Percentiles rank a stretch among this genome's conserved stretches.
These are phyloP conservation scores for Aplocera efformata DNA, from an alignment of 2,888 invertebrate genomes.

Conservation along the genomic window DNA sequence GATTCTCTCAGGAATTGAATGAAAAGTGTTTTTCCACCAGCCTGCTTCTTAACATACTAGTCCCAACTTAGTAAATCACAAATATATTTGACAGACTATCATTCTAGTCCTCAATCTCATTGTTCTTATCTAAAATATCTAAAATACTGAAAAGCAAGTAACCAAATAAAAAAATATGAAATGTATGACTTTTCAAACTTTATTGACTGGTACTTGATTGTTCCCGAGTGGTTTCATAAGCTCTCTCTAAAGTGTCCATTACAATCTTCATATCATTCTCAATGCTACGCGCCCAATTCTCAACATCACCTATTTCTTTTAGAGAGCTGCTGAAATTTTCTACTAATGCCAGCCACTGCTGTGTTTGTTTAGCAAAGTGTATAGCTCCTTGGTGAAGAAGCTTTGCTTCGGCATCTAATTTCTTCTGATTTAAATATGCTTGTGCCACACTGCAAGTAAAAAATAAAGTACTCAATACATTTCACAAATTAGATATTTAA, in stretches of 20 bases:
- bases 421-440: conserved; percentile 98
- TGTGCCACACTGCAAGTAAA: conserved; percentile 91
- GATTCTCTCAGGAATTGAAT: too few species aligned
- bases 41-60: too few species aligned
- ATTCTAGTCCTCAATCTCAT: too few species aligned
- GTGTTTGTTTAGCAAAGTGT: conserved; percentile 97
- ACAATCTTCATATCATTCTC: conserved; percentile 97
- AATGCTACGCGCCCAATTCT: conserved; percentile 98
- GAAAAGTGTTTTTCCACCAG: too few species aligned
- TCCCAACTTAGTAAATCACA: too few species aligned
- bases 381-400: conserved; percentile 95
- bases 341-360: conserved; percentile 96
- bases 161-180: too few species aligned
- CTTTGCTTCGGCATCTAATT: conserved; percentile 98
- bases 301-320: conserved; percentile 98
- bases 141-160: too few species aligned
- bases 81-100: too few species aligned
- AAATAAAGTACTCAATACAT: background rate
- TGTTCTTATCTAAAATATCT: too few species aligned
- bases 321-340: conserved; percentile 92
- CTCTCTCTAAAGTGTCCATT: conserved; percentile 94
- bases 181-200: conserved; percentile 3
- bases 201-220: conserved; percentile 49
- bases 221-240: conserved; percentile 87
- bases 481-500: too few species aligned